phyloP scores from a whole-genome alignment of 1,140 invertebrate genomes.

The Aphaenogaster rudis region DNA sequence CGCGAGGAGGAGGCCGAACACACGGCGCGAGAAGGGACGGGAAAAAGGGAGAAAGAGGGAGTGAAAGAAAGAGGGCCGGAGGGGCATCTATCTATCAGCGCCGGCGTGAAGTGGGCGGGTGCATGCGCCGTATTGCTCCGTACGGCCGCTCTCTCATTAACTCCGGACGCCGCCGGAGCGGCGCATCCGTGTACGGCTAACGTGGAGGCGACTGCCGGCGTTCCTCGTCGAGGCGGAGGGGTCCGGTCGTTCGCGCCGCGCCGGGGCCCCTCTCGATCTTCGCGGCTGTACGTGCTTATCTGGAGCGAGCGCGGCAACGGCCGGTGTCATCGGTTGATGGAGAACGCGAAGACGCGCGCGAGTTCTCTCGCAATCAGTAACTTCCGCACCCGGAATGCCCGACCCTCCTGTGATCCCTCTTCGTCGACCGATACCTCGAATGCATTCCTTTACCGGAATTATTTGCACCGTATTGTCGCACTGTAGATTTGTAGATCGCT shows the following conservation, averaged over 20 bases:
- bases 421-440: neutral
- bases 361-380: neutral
- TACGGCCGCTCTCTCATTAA: conserved; percentile 87
- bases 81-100: conserved; percentile 87
- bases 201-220: conserved; percentile 68
- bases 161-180: conserved; percentile 83
- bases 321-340: conserved; percentile 53
- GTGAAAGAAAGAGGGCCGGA: conserved; percentile 76
- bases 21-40: conserved; percentile 27
- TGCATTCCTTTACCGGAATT: neutral
- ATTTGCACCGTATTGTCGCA: neutral
- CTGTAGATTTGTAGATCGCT: neutral
- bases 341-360: conserved; percentile 37
- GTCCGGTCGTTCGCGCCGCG: neutral
- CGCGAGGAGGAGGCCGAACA: conserved; percentile 33
- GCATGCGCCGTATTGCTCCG: conserved; percentile 87
- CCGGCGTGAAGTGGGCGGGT: conserved; percentile 87
- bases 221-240: conserved; percentile 28
- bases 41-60: conserved; percentile 56
- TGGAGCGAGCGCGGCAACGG: conserved; percentile 18
- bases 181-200: conserved; percentile 70
- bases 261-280: conserved; percentile 48
- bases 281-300: conserved; percentile 57
- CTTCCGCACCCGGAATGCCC: neutral
- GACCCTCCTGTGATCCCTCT: neutral